phyloP scores from a whole-genome alignment of 1,140 invertebrate genomes.

The Temnothorax curvispinosus region DNA sequence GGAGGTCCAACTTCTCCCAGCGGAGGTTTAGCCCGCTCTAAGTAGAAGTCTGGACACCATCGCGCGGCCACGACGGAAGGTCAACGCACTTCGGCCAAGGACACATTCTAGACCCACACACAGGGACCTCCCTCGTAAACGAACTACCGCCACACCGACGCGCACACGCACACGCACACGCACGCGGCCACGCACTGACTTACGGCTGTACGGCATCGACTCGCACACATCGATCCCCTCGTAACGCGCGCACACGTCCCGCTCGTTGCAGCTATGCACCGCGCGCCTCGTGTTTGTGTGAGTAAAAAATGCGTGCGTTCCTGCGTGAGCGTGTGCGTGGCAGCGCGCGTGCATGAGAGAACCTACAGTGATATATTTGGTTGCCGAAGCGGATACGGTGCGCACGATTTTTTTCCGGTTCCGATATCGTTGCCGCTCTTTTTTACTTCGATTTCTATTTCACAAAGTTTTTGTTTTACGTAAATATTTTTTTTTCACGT shows the following conservation, averaged over 20 bases:
- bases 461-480: neutral
- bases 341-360: neutral
- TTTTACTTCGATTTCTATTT: slow-evolving; percentile 2
- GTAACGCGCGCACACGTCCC: slow-evolving; percentile 10
- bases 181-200: neutral
- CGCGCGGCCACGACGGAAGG: slow-evolving; percentile 74
- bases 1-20: slow-evolving; percentile 62
- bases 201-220: neutral
- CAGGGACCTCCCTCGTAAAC: slow-evolving; percentile 67
- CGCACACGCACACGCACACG: neutral
- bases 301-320: neutral
- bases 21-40: slow-evolving; percentile 75
- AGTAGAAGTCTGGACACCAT: slow-evolving; percentile 73
- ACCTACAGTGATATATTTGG: slow-evolving; percentile 44
- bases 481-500: neutral
- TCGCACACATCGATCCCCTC: neutral
- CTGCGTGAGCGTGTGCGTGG: neutral
- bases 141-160: slow-evolving; percentile 28
- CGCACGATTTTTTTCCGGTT: slow-evolving; percentile 26
- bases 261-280: slow-evolving; percentile 54
- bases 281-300: neutral
- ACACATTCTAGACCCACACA: slow-evolving; percentile 80
- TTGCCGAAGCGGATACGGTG: slow-evolving; percentile 27
- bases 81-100: slow-evolving; percentile 82
- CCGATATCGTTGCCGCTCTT: neutral